Percentiles rank a stretch among this genome's conserved stretches.
These are phyloP conservation scores for Glyphotaelius pellucidus DNA, from an alignment of 2,888 invertebrate species.

Conservation along the genomic window DNA sequence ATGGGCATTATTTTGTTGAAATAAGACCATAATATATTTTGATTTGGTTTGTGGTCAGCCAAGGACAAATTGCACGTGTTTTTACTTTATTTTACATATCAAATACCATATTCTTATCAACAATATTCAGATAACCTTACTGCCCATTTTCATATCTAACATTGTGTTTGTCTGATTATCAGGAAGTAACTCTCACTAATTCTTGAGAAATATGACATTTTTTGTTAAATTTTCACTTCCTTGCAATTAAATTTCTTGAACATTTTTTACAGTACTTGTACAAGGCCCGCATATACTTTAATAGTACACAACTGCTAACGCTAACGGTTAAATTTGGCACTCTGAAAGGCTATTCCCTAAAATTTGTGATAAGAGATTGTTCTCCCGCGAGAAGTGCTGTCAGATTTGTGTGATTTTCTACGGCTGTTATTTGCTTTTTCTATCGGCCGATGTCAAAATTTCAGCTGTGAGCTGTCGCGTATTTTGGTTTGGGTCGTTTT, in stretches of 20 bases:
- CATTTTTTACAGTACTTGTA: neutral
- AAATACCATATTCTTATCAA: neutral
- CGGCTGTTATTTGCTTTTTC: no score
- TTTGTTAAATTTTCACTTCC: neutral
- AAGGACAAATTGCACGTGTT: neutral
- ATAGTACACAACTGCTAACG: no score
- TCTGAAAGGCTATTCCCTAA: no score
- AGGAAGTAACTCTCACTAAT: neutral
- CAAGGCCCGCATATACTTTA: no score
- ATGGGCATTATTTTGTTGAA: neutral
- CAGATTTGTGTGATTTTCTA: no score
- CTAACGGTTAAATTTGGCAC: no score
- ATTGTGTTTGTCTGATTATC: neutral
- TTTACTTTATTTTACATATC: neutral
- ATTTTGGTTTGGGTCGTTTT: no score
- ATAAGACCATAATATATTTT: neutral
- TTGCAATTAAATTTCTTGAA: neutral
- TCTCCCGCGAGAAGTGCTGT: no score
- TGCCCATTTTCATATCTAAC: neutral
- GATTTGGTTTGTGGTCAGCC: neutral
- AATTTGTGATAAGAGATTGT: no score
- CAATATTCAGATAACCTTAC: neutral
- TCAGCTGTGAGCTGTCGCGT: no score
- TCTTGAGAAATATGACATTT: neutral
- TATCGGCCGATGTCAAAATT: no score